These are phyloP conservation scores for Yponomeuta plumbellus DNA, from an alignment of 2,888 invertebrate species.

Conservation along the genomic window DNA sequence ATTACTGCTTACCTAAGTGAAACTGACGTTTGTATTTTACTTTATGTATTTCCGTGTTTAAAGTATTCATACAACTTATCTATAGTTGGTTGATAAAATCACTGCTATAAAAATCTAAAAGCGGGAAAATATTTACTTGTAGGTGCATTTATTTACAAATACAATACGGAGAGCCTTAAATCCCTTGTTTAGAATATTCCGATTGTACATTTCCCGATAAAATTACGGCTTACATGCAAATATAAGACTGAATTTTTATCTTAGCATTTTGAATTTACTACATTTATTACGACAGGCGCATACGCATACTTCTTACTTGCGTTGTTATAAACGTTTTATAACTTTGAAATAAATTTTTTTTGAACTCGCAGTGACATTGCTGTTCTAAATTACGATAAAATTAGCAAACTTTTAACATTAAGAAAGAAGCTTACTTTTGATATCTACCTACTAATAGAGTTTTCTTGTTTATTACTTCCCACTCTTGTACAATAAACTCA, in stretches of 20 bases:
- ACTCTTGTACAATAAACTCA: no score
- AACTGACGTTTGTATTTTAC: no score
- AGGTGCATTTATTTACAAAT: slow-evolving; percentile 17
- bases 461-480: not conserved
- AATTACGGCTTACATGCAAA: slow-evolving; percentile 49
- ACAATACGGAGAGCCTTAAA: slow-evolving; percentile 10
- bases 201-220: slow-evolving; percentile 19
- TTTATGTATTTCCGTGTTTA: no score
- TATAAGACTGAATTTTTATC: slow-evolving; percentile 65
- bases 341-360: not conserved
- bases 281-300: not conserved
- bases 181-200: slow-evolving; percentile 17
- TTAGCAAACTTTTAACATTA: not conserved
- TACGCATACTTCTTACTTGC: not conserved
- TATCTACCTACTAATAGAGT: not conserved
- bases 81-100: not conserved
- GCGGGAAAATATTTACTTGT: not conserved
- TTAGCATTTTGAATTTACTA: slow-evolving; percentile 22
- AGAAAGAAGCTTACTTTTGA: not conserved
- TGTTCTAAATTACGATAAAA: not conserved
- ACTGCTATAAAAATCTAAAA: not conserved
- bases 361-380: not conserved
- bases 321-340: not conserved
- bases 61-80: no score
- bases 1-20: no score